Base-by-base conservation (phyloP, 2,113 vertebrate species). In the Larimichthys crocea region DNA sequence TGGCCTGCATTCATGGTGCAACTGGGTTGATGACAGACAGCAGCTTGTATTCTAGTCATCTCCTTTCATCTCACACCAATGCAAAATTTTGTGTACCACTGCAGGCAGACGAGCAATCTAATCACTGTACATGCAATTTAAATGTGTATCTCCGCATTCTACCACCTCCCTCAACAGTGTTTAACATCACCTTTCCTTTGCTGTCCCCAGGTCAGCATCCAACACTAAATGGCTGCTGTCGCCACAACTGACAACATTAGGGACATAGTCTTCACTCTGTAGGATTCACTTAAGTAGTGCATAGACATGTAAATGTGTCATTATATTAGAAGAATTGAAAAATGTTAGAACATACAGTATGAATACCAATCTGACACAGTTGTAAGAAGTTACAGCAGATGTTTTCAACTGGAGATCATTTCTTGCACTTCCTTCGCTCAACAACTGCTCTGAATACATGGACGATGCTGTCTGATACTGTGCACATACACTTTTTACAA, bases 51-150 rank as follows among this genome's bases (percentile, higher is more conserved):
- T 79, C 48, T 19, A 60, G 17, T 48, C 4, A 44, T 80, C 42
- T 53, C 64, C 74, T 89, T 90, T 88, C 77, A 91, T 91, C 82
- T 68, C 57, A 66, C 63, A 73, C 49, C 12, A 14, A 31, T 14
- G 66, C 49, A 74, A 69, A 29, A 60, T 76, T 72, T 80, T 80
- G 52, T 0, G 7, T 52, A 14, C 49, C 10, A 26, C 24, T 0
- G 7, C 1, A 14, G 17, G 20, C 42, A 53, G 50, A 71, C n/a
- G 22, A 49, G 42, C 35, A 24, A 48, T 56, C 24, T n/a, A 10
- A 44, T 71, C 5, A 10, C 11, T 52, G 55, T 4, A 1, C 10
- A 59, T 52, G 14, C 16, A 24, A 3, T 65, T 52, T 46, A 16
- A 14, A 15, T 46, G 12, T 9, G 10, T 8, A 67, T 61, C 15